A percentile compares a stretch with the other conserved stretches of the same genome.
These are phyloP conservation scores for Mesorhabditis spiculigera DNA, from an alignment of 2,888 invertebrate species.

Conservation along the genomic window DNA sequence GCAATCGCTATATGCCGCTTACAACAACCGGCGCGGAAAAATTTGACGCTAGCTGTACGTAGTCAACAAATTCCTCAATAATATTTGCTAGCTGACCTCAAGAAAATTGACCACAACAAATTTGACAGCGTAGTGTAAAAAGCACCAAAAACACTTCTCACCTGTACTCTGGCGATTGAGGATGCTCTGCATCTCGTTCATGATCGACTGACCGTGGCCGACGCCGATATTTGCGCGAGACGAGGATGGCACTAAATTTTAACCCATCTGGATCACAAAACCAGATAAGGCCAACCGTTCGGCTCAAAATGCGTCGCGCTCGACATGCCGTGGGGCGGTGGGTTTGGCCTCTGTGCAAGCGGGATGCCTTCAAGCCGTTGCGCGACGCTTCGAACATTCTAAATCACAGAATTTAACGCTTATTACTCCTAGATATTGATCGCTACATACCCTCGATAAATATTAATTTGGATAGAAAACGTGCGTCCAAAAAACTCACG, in stretches of 20 bases:
- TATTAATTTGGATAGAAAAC: no score
- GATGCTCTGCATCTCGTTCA: not conserved
- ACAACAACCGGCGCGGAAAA: no score
- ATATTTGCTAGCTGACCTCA: not conserved
- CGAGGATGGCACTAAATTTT: no score
- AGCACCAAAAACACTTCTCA: not conserved
- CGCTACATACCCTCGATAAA: no score
- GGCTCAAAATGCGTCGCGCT: no score
- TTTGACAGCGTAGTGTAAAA: no score
- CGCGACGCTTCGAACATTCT: constrained; percentile 5
- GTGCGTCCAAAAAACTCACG: not conserved
- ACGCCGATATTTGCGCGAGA: not conserved
- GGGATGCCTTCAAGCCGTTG: not conserved
- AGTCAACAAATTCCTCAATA: not conserved
- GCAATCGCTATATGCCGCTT: no score
- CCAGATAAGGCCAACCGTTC: no score
- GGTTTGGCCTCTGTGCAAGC: not conserved
- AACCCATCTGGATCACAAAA: no score
- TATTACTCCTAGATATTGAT: not conserved
- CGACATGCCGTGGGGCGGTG: no score
- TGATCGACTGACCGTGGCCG: not conserved
- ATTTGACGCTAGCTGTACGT: no score
- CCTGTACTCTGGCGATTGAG: not conserved
- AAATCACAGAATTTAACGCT: not conserved
- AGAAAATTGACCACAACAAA: no score